Conservation (phyloP, 2,113 vertebrate species). For the Cynoglossus semilaevis region DNA sequence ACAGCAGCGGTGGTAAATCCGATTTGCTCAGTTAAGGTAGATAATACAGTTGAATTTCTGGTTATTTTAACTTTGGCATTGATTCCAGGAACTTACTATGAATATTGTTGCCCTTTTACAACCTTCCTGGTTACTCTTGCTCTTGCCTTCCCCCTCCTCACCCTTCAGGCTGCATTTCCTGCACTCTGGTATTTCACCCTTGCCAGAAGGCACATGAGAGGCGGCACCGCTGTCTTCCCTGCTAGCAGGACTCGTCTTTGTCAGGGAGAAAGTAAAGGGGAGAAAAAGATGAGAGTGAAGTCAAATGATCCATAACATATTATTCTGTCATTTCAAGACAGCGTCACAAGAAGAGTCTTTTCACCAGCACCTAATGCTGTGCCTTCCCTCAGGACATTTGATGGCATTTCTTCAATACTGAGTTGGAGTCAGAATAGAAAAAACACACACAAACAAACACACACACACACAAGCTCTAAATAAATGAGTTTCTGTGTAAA, state of each 20-base stretch:
- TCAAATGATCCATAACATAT: conserved; percentile 92
- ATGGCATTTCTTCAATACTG: conserved; percentile 73
- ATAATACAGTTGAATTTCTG: too few relatives aligned
- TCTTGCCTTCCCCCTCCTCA: conserved; percentile 22
- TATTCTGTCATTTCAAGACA: conserved; percentile 86
- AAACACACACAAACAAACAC: not conserved
- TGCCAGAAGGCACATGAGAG: conserved; percentile 80
- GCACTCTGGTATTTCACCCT: conserved; percentile 82
- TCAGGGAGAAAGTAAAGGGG: conserved; percentile 63
- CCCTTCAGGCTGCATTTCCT: conserved; percentile 60
- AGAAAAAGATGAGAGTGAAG: conserved; percentile 49
- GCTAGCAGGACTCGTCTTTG: conserved; percentile 75
- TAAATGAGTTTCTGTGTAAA: conserved; percentile 16
- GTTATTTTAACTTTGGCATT: too few relatives aligned
- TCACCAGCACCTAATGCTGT: conserved; percentile 70
- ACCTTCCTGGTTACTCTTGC: too few relatives aligned
- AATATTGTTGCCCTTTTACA: too few relatives aligned
- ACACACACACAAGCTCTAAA: conserved; percentile 7
- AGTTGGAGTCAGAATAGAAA: conserved; percentile 28
- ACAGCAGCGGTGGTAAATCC: too few relatives aligned
- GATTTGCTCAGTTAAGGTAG: too few relatives aligned
- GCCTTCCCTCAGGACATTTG: conserved; percentile 72
- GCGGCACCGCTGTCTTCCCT: conserved; percentile 65
- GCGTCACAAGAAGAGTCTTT: conserved; percentile 73
- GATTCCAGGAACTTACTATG: too few relatives aligned